Conservation (phyloP, 2,113 vertebrate genomes). For the Polypterus senegalus region DNA sequence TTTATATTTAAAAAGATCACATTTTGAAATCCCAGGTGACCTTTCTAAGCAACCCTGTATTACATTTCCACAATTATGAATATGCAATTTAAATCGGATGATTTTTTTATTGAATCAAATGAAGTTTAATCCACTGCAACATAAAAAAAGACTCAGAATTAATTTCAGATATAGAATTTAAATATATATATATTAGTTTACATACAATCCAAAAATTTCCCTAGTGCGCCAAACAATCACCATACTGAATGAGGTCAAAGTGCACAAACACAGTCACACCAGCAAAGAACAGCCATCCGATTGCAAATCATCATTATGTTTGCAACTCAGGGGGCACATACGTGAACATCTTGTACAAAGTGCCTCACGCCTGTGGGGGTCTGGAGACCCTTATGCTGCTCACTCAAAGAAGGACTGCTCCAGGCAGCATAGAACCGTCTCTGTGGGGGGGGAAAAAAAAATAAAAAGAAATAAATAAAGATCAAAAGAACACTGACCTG, state of each 20-base stretch:
- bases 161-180: too few relatives aligned
- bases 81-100: too few relatives aligned
- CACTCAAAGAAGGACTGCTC: constrained; percentile 22
- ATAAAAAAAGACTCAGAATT: too few relatives aligned
- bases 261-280: not conserved
- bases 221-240: too few relatives aligned
- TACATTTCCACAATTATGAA: too few relatives aligned
- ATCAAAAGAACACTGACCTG: constrained; percentile 61
- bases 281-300: not conserved
- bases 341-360: constrained; percentile 32
- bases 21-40: too few relatives aligned
- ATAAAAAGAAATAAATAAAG: constrained; percentile 8
- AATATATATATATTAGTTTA: too few relatives aligned
- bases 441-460: constrained; percentile 29
- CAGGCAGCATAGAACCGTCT: constrained; percentile 30
- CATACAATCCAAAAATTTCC: too few relatives aligned
- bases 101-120: too few relatives aligned
- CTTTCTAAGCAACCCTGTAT: too few relatives aligned
- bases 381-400: constrained; percentile 31
- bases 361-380: constrained; percentile 20
- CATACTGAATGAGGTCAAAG: not conserved
- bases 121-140: too few relatives aligned
- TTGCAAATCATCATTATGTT: not conserved
- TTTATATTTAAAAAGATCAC: too few relatives aligned
- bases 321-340: constrained; percentile 22